A percentile compares a stretch with the other conserved stretches of the same genome.
Evolutionary conservation across 2,113 vertebrate genomes (phyloP).

Genomic region (Sphyrna mokarran): DNA sequence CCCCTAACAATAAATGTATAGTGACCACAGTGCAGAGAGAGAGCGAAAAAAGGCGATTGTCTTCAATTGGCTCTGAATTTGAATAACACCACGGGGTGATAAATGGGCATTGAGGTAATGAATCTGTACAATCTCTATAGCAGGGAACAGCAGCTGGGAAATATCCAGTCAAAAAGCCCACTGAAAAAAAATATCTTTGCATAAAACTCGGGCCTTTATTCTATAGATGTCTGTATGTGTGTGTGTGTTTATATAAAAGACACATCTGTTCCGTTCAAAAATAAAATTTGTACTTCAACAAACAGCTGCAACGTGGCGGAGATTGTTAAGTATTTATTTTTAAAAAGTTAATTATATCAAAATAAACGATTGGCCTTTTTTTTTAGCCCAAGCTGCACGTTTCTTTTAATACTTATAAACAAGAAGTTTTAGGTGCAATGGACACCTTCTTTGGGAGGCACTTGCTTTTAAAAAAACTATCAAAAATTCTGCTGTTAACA

Average conservation of each 20-base stretch:
- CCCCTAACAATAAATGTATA: slow-evolving; percentile 43
- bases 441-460: background rate
- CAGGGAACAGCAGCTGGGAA: slow-evolving; percentile 88
- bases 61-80: slow-evolving; percentile 98
- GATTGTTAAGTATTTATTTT: background rate
- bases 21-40: slow-evolving; percentile 51
- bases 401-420: slow-evolving; percentile 2
- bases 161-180: slow-evolving; percentile 70
- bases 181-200: too few species aligned
- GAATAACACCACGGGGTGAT: slow-evolving; percentile 99
- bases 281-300: background rate
- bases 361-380: background rate
- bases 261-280: background rate
- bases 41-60: slow-evolving; percentile 82
- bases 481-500: too few species aligned
- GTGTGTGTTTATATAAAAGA: too few species aligned
- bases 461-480: too few species aligned
- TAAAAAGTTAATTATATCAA: background rate
- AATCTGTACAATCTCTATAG: slow-evolving; percentile 94
- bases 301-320: background rate
- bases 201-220: background rate
- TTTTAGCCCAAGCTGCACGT: background rate
- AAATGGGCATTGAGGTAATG: slow-evolving; percentile 99
- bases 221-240: background rate
- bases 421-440: background rate